Percentiles rank a stretch among this genome's conserved stretches.
Evolutionary conservation across 2,113 vertebrate genomes (phyloP).

Genomic region (Apteryx owenii): DNA sequence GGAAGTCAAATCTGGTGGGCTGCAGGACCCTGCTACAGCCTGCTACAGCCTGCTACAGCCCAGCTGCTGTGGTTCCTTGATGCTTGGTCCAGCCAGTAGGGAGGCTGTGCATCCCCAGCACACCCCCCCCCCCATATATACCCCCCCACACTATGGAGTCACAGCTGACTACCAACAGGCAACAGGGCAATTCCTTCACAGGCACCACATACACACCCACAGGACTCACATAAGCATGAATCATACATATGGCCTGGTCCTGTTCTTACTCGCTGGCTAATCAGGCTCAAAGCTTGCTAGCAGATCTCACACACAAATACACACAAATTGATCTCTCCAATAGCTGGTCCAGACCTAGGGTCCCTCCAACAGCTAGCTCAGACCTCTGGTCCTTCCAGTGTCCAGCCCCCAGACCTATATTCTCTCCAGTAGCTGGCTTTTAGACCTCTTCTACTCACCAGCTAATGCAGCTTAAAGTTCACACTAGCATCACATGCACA

Average conservation of each 20-base stretch:
- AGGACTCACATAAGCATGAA: not conserved
- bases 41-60: not conserved
- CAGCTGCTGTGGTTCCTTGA: not conserved
- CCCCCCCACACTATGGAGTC: not conserved
- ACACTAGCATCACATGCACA: not conserved
- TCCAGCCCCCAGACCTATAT: rapidly evolving
- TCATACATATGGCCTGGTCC: not conserved
- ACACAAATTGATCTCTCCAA: not conserved
- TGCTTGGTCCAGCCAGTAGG: not conserved
- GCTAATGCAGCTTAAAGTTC: not conserved
- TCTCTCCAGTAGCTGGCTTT: not conserved
- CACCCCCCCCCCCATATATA: not conserved
- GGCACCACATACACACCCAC: not conserved
- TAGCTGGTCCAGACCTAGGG: not conserved
- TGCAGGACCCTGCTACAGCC: not conserved
- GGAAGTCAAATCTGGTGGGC: not conserved
- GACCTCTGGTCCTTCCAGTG: not conserved
- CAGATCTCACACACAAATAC: not conserved
- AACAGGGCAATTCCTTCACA: not conserved
- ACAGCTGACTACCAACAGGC: not conserved
- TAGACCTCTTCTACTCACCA: not conserved
- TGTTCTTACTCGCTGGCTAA: not conserved
- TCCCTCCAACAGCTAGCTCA: not conserved
- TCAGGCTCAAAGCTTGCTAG: not conserved
- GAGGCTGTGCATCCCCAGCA: not conserved